A percentile compares a stretch with the other conserved stretches of the same genome.
Evolutionary conservation across 2,888 invertebrate genomes (phyloP).

Genomic region (Eupelmus urozonus): DNA sequence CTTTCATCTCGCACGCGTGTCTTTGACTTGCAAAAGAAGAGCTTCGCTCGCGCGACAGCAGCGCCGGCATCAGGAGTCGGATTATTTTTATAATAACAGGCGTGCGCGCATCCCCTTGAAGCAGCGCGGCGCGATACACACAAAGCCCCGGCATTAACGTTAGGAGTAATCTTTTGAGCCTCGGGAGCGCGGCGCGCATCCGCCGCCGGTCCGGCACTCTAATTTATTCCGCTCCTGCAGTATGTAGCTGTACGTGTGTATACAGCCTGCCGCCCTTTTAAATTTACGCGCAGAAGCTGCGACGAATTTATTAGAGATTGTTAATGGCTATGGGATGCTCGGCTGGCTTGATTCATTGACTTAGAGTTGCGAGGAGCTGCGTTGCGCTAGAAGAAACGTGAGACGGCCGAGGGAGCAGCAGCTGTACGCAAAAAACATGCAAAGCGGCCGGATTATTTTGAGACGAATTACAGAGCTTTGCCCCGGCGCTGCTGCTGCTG

Average conservation of each 20-base stretch:
- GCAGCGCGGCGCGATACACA: conserved; percentile 31
- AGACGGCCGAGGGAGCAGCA: too few species aligned
- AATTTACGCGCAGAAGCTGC: conserved; percentile 37
- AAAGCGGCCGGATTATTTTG: conserved; percentile 6
- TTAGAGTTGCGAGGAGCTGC: too few species aligned
- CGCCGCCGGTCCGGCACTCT: conserved; percentile 53
- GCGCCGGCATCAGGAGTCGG: conserved; percentile 51
- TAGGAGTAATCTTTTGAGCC: conserved; percentile 65
- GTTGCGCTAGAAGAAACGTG: too few species aligned
- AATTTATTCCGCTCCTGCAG: conserved; percentile 61
- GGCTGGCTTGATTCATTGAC: conserved; percentile 22
- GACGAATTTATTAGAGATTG: conserved; percentile 52
- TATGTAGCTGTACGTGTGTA: neutral
- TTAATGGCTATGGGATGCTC: conserved; percentile 15
- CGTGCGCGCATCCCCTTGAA: conserved; percentile 43
- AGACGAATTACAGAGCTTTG: neutral
- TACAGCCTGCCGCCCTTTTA: conserved; percentile 14
- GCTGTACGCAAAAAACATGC: conserved; percentile 2
- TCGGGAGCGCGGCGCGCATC: conserved; percentile 60
- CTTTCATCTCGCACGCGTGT: conserved; percentile 28
- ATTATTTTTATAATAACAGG: conserved; percentile 65
- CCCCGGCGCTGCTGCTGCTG: neutral
- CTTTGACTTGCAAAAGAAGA: conserved; percentile 41
- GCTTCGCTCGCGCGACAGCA: neutral
- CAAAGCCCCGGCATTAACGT: conserved; percentile 65